Percentiles rank a stretch among this genome's conserved stretches.
Conservation (phyloP, 2,797 vertebrate species). For the Mormyrops boulengeri region DNA sequence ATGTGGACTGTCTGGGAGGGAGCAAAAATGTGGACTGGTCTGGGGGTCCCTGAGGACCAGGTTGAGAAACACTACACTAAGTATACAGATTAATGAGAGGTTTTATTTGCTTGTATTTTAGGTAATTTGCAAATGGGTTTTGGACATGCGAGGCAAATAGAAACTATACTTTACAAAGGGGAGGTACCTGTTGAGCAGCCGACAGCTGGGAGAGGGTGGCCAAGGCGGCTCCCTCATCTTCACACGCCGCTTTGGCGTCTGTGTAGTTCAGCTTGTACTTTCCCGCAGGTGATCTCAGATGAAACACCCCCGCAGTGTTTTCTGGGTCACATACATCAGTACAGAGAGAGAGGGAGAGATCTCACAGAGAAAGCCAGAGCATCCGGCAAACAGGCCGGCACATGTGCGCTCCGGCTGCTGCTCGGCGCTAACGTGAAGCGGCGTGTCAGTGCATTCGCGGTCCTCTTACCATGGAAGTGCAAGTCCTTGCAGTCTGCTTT, state of each 20-base stretch:
- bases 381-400: neutral
- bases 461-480: conserved; percentile 72
- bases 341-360: neutral
- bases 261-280: conserved; percentile 77
- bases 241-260: conserved; percentile 68
- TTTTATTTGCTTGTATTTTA: neutral
- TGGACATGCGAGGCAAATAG: neutral
- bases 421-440: neutral
- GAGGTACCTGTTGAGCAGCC: conserved; percentile 81
- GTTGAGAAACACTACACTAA: neutral
- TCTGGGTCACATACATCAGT: conserved; percentile 55
- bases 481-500: conserved; percentile 79
- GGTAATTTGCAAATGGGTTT: neutral
- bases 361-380: neutral
- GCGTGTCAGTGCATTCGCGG: too few species aligned
- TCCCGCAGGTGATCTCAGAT: conserved; percentile 70
- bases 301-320: conserved; percentile 81
- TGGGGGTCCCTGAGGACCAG: neutral
- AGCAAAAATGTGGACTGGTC: neutral
- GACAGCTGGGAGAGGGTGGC: conserved; percentile 76
- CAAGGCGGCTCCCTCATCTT: conserved; percentile 67
- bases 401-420: neutral
- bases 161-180: neutral
- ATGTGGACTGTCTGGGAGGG: neutral
- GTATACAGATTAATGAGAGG: neutral